phyloP scores from a whole-genome alignment of 2,797 vertebrate genomes.

The Chloroceryle amazona region DNA sequence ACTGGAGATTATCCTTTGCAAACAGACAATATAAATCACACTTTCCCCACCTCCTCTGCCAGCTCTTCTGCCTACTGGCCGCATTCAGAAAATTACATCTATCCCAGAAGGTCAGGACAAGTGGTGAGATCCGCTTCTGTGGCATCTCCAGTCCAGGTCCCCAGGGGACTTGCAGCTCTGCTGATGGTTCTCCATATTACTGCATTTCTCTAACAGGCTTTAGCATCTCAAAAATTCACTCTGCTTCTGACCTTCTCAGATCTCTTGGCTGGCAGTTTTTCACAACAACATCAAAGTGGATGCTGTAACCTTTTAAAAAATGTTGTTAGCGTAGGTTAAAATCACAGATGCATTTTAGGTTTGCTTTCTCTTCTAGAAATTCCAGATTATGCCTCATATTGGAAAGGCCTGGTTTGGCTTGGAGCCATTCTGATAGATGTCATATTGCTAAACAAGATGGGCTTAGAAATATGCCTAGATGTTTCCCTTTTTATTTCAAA shows the following conservation, averaged over 20 bases:
- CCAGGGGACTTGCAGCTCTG: not conserved
- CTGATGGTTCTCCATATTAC: slow-evolving; percentile 20
- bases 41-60: not conserved
- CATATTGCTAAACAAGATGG: slow-evolving; percentile 64
- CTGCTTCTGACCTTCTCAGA: slow-evolving; percentile 40
- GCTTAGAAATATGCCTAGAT: slow-evolving; percentile 44
- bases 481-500: slow-evolving; percentile 61
- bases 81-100: slow-evolving; percentile 6
- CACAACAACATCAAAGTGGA: slow-evolving; percentile 37
- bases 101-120: slow-evolving; percentile 14
- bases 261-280: slow-evolving; percentile 51
- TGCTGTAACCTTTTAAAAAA: slow-evolving; percentile 67
- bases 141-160: not conserved
- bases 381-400: not conserved
- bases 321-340: slow-evolving; percentile 62
- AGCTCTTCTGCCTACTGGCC: not conserved
- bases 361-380: slow-evolving; percentile 48
- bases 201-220: slow-evolving; percentile 24
- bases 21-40: not conserved
- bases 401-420: slow-evolving; percentile 44
- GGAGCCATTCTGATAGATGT: slow-evolving; percentile 64
- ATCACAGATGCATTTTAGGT: slow-evolving; percentile 44
- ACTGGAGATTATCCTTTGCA: not conserved
- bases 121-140: not conserved
- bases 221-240: slow-evolving; percentile 6